Evolutionary conservation across 2,113 vertebrate genomes (phyloP), one percentile per base, ranked within the genome.

Genomic region (Eclectus roratus): DNA sequence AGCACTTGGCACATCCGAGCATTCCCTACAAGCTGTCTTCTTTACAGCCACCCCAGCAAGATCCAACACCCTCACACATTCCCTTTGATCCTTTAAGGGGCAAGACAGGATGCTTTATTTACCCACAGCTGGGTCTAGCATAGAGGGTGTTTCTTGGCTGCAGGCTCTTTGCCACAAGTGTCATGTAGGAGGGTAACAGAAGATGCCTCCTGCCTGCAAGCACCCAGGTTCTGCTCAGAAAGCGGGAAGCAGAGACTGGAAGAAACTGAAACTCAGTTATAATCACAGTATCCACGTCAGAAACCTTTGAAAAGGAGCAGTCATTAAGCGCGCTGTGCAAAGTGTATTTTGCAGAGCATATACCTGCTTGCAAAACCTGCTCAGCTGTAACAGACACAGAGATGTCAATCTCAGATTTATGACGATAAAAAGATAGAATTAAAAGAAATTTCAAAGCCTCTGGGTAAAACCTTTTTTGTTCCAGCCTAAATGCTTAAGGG

Each of bases 21-120:
- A 0, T 31, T 50, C 56, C 41, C 39, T 6, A 7, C 10, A 1
- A 43, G 21, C 25, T 0, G 0, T 4, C 43, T 56, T 29, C 66
- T 86, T 44, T 49, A 7, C 13, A 0, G 50, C 63, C 49, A 33
- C 58, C 46, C 41, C 61, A 46, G 41, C 74, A 44, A 69, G 53
- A 46, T 21, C 86, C 6, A 35, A 74, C 55, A 60, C 21, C 69
- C 52, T 25, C 17, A 1, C 2, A 0, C 44, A 0, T 15, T n/a
- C 43, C 37, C 37, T 90, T 71, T 44, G 79, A 87, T 56, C 55
- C 82, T 41, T 49, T 56, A 50, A 61, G 47, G 35, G 52, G 41
- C 2, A 11, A 88, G 73, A 71, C 8, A 2, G 25, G 64, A 46
- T 0, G 29, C 52, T 76, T 58, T 44, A 28, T 49, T 49, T 44